phyloP scores from a whole-genome alignment of 1,140 invertebrate genomes.

The Geopemphigus sp. region DNA sequence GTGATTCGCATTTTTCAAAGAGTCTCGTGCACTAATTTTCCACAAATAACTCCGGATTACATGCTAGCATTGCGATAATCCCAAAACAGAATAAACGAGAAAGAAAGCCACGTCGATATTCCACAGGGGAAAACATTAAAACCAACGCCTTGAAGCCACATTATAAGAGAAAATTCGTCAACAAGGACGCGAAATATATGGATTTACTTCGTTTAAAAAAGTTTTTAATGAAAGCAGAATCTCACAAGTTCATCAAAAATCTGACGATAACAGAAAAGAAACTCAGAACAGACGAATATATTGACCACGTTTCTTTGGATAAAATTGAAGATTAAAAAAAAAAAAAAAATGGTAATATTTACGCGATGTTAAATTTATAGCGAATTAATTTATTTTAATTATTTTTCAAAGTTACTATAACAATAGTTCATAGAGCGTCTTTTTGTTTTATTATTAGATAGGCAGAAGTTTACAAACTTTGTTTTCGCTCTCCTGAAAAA shows the following conservation, averaged over 20 bases:
- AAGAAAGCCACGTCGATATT: background rate
- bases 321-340: background rate
- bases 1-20: background rate
- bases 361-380: too few relatives aligned
- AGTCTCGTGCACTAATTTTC: background rate
- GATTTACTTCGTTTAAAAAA: background rate
- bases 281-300: background rate
- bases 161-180: background rate
- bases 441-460: too few relatives aligned
- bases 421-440: too few relatives aligned
- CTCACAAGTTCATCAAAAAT: background rate
- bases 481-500: too few relatives aligned
- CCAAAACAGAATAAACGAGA: background rate
- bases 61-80: background rate
- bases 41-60: background rate
- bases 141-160: background rate
- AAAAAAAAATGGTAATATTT: background rate
- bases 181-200: background rate
- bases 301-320: background rate
- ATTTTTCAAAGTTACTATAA: too few relatives aligned
- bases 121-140: background rate
- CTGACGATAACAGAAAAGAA: background rate
- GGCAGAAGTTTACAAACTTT: too few relatives aligned
- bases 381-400: too few relatives aligned
- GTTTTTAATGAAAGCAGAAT: slow-evolving; percentile 6